phyloP scores from a whole-genome alignment of 2,888 invertebrate genomes.

The Stenchaetothrips biformis region DNA sequence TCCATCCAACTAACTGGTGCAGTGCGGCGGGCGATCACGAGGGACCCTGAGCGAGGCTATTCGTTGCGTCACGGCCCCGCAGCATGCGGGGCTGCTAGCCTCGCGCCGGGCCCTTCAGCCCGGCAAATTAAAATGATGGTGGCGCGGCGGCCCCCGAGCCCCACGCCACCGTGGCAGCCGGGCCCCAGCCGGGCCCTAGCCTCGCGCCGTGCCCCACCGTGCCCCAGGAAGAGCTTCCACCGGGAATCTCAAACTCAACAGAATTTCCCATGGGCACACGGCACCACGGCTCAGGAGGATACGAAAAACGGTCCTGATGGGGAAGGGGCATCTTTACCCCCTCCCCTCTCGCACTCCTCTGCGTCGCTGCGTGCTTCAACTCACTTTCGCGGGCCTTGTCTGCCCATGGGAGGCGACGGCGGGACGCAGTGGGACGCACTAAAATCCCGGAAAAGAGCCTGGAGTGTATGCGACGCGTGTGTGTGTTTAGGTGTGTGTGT shows the following conservation, averaged over 20 bases:
- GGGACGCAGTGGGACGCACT: neutral
- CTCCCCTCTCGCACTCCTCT: too few relatives aligned
- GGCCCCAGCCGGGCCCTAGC: neutral
- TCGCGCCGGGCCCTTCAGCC: neutral
- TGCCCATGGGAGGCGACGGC: neutral
- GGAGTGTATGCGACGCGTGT: neutral
- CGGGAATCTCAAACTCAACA: slow-evolving; percentile 21
- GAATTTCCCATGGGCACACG: slow-evolving; percentile 10
- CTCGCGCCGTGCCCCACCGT: neutral
- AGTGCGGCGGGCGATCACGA: neutral
- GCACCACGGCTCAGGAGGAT: neutral
- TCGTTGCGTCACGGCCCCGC: too few relatives aligned
- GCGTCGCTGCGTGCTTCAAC: too few relatives aligned
- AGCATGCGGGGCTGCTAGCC: too few relatives aligned
- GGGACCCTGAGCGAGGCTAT: neutral
- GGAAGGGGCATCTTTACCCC: neutral
- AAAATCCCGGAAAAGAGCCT: neutral
- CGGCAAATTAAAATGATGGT: slow-evolving; percentile 12
- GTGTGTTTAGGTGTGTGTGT: neutral
- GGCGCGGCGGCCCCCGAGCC: neutral
- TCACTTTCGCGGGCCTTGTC: neutral
- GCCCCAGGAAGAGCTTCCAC: neutral
- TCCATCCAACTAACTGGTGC: neutral
- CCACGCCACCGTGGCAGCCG: too few relatives aligned
- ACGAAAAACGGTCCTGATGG: neutral